Evolutionary conservation across 2,888 invertebrate species (phyloP), one percentile per base, ranked within the genome.

Genomic region (Cataglyphis altisquamis): DNA sequence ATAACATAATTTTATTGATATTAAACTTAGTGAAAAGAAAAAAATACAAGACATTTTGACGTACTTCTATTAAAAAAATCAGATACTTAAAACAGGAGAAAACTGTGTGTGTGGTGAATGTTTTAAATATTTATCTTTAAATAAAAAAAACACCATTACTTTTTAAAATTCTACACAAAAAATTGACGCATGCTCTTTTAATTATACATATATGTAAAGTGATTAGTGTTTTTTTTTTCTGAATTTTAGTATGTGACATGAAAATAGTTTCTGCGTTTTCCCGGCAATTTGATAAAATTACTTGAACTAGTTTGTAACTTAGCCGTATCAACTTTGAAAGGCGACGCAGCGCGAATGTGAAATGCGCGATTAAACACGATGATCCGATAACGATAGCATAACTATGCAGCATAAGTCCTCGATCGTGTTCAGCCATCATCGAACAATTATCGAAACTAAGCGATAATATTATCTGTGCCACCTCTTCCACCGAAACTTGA

Each of bases 401-500:
- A 77, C 41, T 48, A 6, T 39, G 63, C 29, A 55, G 32, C 36
- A 9, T 48, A 67, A 66, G 84, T 83, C 66, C 63, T 36, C 82
- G 73, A 84, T 63, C 63, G 68, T 68, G 82, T 70, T 74, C 77
- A 29, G 48, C 83, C 57, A 66, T 70, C 83, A 70, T 87, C 45
- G 86, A 87, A 86, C 83, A 81, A 63, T 74, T 80, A 87, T 85
- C 80, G 83, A 86, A 89, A 88, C 83, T 68, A 18, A 55, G 63
- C 83, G 90, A 86, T 90, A 90, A 87, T 77, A 66, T 90, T 90
- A 90, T 90, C 62, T 12, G 68, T 12, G 68, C 55, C 3, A 29
- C 68, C 45, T 45, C 25, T 67, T 48, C 36, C 78, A 39, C 63
- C 21, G 88, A 84, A 90, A 90, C 82, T 55, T 74, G 87, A 87